Evolutionary conservation across 1,140 invertebrate species (phyloP).

Genomic region (Mizuhopecten yessoensis): DNA sequence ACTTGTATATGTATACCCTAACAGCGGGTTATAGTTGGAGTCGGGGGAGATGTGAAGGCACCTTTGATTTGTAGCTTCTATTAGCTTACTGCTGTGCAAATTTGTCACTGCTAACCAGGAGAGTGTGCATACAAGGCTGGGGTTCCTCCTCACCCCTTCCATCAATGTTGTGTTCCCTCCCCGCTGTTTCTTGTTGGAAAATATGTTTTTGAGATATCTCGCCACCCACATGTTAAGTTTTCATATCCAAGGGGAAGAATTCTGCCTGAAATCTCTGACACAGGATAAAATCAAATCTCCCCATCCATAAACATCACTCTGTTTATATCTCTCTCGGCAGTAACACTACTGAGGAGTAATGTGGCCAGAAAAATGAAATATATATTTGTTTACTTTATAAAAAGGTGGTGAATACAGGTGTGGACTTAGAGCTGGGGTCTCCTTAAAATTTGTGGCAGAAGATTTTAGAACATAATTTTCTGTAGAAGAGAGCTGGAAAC

Average conservation of each 20-base stretch:
- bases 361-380: not conserved
- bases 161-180: conserved; percentile 36
- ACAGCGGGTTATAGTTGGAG: too few species aligned
- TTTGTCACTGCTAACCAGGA: conserved; percentile 54
- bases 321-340: not conserved
- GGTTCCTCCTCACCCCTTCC: conserved; percentile 45
- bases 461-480: not conserved
- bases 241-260: conserved; percentile 1
- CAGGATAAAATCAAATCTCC: conserved; percentile 12
- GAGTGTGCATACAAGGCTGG: conserved; percentile 44
- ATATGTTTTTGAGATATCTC: conserved; percentile 44
- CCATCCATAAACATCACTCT: not conserved
- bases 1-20: not conserved
- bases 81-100: conserved; percentile 61
- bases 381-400: not conserved
- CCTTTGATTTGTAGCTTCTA: conserved; percentile 49
- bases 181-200: conserved; percentile 49
- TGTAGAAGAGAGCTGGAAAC: not conserved
- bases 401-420: not conserved
- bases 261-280: not conserved
- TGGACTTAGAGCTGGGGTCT: not conserved
- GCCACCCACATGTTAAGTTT: conserved; percentile 37
- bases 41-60: not conserved
- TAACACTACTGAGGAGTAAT: not conserved
- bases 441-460: not conserved